These are phyloP conservation scores for Phengaris arion DNA, from an alignment of 2,888 invertebrate species.

Conservation along the genomic window DNA sequence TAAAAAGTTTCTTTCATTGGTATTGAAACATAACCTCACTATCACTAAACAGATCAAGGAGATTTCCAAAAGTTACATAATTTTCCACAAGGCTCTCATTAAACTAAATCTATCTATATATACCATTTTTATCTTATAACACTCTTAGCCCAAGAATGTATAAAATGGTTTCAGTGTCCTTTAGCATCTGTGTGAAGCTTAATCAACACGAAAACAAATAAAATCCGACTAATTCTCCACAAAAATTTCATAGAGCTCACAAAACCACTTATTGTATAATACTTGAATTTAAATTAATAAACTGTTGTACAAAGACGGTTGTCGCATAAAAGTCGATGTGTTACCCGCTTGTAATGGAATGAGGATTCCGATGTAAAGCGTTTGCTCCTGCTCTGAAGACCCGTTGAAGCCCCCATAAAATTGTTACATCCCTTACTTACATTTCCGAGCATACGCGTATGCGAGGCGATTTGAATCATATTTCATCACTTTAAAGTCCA, in stretches of 20 bases:
- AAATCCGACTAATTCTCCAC: background rate
- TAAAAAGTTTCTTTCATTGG: too few relatives aligned
- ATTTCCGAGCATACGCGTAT: conserved; percentile 50
- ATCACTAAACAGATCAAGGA: too few relatives aligned
- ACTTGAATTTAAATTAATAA: conserved; percentile 45
- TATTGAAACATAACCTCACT: too few relatives aligned
- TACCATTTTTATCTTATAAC: too few relatives aligned
- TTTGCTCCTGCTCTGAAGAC: conserved; percentile 61
- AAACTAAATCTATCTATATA: too few relatives aligned
- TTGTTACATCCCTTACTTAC: conserved; percentile 76
- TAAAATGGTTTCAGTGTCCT: too few relatives aligned
- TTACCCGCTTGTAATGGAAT: conserved; percentile 71
- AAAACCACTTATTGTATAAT: conserved; percentile 36
- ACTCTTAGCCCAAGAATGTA: too few relatives aligned
- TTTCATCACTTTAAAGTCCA: conserved; percentile 38
- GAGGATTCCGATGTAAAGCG: conserved; percentile 76
- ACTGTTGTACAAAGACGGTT: conserved; percentile 57
- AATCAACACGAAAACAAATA: too few relatives aligned
- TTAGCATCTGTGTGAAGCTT: too few relatives aligned
- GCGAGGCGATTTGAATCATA: conserved; percentile 49
- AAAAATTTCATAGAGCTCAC: background rate
- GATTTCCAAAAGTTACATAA: too few relatives aligned
- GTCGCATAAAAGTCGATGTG: conserved; percentile 65
- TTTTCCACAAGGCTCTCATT: too few relatives aligned
- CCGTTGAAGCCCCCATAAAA: conserved; percentile 77